Conservation (phyloP, 2,113 vertebrate genomes). For the Acinonyx jubatus region DNA sequence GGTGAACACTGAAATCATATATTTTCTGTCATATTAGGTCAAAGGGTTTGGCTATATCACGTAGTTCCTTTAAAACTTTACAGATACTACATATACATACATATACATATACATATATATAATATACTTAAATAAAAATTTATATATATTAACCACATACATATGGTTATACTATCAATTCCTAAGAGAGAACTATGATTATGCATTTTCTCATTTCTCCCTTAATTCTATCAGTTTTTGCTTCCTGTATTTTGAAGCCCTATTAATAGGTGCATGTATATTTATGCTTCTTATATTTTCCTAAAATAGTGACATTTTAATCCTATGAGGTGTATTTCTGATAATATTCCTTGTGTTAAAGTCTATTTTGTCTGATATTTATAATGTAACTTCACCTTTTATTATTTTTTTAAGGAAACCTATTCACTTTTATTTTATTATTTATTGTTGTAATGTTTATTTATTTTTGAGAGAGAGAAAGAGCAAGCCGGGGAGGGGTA, state of each 20-base stretch:
- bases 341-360: not conserved
- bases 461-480: too few species aligned
- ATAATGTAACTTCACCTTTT: constrained; percentile 5
- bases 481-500: too few species aligned
- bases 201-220: not conserved
- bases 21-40: constrained; percentile 6
- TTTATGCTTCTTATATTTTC: not conserved
- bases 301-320: constrained; percentile 30
- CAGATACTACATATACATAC: not conserved
- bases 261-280: not conserved
- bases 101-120: not conserved
- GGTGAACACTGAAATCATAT: not conserved
- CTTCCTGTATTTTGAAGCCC: not conserved
- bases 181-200: not conserved
- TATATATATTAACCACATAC: not conserved
- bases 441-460: too few species aligned
- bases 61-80: not conserved
- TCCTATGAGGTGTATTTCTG: not conserved
- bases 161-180: not conserved
- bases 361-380: not conserved
- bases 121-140: not conserved
- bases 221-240: not conserved
- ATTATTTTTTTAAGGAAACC: too few species aligned
- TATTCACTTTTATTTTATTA: too few species aligned
- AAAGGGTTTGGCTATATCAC: not conserved